These are phyloP conservation scores for Solenodon paradoxus DNA, from an alignment of 2,113 vertebrate genomes.

Conservation along the genomic window DNA sequence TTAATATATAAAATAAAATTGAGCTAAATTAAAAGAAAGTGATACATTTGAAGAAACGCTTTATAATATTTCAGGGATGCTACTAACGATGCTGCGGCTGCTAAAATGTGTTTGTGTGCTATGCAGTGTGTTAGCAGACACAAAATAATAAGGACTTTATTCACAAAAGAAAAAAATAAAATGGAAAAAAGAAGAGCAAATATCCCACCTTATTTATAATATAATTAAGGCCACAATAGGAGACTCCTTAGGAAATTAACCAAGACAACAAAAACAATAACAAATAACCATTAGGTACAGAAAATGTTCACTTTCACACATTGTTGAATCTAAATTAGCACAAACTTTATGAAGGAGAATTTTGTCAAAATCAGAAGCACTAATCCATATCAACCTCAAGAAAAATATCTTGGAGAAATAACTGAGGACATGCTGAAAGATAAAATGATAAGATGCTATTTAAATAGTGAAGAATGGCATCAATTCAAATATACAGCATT, in stretches of 20 bases:
- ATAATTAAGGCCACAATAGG: conserved; percentile 29
- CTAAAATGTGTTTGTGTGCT: conserved; percentile 10
- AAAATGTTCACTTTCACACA: neutral
- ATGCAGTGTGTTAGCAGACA: neutral
- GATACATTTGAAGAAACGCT: neutral
- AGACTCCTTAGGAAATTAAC: conserved; percentile 30
- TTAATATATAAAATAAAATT: conserved; percentile 40
- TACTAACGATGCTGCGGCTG: neutral
- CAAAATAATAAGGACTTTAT: neutral
- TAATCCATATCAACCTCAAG: neutral
- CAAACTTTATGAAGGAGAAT: neutral
- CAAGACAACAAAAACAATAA: conserved; percentile 15
- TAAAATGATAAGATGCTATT: neutral
- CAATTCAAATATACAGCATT: neutral
- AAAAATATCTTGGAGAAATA: conserved; percentile 23
- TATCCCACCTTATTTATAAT: conserved; percentile 19
- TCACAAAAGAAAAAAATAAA: conserved; percentile 30
- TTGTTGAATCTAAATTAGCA: neutral
- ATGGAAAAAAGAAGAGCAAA: neutral
- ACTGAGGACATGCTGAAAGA: conserved; percentile 18
- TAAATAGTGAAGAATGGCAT: conserved; percentile 21
- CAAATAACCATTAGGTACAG: neutral
- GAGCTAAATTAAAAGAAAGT: conserved; percentile 45
- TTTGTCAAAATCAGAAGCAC: conserved; percentile 25
- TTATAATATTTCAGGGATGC: neutral